Conservation (phyloP, 1,140 invertebrate genomes). For the Procambarus clarkii region DNA sequence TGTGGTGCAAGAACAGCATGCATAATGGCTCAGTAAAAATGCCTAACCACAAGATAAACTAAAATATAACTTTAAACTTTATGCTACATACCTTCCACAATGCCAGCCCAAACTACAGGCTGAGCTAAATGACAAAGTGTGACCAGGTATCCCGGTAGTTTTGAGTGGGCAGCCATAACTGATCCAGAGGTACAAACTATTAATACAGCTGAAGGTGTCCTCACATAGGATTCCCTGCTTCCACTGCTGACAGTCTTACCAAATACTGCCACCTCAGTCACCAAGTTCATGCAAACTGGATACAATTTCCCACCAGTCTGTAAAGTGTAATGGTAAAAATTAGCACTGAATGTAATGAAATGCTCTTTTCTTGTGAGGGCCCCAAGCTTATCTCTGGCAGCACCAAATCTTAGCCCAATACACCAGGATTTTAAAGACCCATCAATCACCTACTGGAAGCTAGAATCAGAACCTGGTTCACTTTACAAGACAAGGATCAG, state of each 20-base stretch:
- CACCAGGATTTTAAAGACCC: too few species aligned
- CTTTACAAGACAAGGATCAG: too few species aligned
- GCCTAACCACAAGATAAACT: neutral
- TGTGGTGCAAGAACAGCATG: too few species aligned
- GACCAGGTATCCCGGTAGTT: neutral
- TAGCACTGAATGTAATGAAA: too few species aligned
- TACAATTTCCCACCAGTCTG: neutral
- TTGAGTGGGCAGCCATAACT: neutral
- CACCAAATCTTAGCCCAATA: too few species aligned
- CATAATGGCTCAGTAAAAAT: neutral
- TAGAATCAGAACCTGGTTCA: too few species aligned
- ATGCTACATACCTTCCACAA: neutral
- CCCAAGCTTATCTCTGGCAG: too few species aligned
- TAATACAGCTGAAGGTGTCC: neutral
- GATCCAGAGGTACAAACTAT: neutral
- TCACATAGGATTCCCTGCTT: neutral
- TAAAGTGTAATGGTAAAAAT: neutral
- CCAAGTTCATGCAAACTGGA: neutral
- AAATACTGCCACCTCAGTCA: neutral
- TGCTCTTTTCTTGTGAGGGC: too few species aligned
- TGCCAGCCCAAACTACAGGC: neutral
- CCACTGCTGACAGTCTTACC: neutral
- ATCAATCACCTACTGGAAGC: too few species aligned
- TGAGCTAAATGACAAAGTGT: neutral
- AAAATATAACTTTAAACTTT: neutral